Percentiles rank a stretch among this genome's conserved stretches.
Conservation (phyloP, 2,113 vertebrate species). For the Nicator chloris region DNA sequence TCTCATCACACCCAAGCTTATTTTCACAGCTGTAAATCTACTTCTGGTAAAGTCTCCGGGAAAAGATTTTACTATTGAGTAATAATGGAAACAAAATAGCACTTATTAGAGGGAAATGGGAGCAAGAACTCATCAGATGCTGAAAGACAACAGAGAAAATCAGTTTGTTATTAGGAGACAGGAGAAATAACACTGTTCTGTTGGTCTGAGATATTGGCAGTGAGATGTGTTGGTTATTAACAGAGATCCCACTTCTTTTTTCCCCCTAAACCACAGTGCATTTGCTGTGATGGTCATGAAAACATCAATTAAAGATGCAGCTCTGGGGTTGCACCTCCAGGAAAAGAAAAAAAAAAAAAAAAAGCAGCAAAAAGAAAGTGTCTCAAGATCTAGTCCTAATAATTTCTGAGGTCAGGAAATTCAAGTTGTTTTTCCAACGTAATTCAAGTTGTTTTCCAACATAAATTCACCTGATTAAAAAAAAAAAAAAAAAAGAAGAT, state of each 20-base stretch:
- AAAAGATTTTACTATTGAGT: conserved; percentile 46
- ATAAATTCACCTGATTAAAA: background rate
- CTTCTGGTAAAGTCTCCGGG: conserved; percentile 2
- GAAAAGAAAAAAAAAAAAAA: background rate
- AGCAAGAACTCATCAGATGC: background rate
- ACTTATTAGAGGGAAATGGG: background rate
- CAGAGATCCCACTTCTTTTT: background rate
- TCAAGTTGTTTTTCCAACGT: background rate
- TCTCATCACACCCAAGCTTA: conserved; percentile 47
- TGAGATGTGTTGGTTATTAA: background rate
- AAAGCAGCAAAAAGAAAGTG: background rate
- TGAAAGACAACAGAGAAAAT: background rate
- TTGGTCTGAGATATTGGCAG: background rate
- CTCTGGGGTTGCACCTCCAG: background rate
- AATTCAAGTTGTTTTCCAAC: background rate
- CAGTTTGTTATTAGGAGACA: background rate
- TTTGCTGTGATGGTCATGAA: background rate
- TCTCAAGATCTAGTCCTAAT: background rate
- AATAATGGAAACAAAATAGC: conserved; percentile 40
- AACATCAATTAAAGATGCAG: conserved; percentile 15
- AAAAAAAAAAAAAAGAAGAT: background rate
- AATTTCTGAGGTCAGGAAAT: background rate
- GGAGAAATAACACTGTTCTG: background rate
- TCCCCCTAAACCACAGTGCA: background rate
- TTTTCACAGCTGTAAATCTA: conserved; percentile 33